A percentile compares a stretch with the other conserved stretches of the same genome.
Conservation (phyloP, 1,140 invertebrate genomes). For the Meteorus sp. region DNA sequence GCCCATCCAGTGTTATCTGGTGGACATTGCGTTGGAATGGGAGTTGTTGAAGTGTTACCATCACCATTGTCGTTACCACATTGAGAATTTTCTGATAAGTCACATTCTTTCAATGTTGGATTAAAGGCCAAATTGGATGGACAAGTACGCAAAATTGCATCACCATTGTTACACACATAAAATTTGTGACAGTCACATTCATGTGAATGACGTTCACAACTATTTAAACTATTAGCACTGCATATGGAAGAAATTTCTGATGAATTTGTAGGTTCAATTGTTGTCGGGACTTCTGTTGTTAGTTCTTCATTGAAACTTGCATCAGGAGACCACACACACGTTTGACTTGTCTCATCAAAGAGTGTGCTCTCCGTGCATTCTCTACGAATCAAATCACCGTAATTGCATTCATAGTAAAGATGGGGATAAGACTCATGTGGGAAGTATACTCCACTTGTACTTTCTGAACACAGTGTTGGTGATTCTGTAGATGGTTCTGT, state of each 20-base stretch:
- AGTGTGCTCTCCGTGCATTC: conserved; percentile 53
- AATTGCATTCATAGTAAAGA: conserved; percentile 61
- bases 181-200: conserved; percentile 39
- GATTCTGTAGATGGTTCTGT: background rate
- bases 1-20: background rate
- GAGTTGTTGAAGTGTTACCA: no score
- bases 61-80: conserved; percentile 14
- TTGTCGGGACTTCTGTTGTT: background rate
- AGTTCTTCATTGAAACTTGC: no score
- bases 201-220: conserved; percentile 15
- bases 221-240: conserved; percentile 9
- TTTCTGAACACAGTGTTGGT: background rate
- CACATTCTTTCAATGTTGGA: conserved; percentile 38
- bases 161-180: conserved; percentile 42
- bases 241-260: background rate
- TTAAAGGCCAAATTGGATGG: conserved; percentile 43
- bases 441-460: background rate
- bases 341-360: conserved; percentile 58
- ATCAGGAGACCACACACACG: conserved; percentile 46
- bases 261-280: background rate
- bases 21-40: conserved; percentile 23
- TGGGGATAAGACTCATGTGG: conserved; percentile 59
- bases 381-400: conserved; percentile 54
- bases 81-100: conserved; percentile 31
- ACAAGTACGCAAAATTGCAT: conserved; percentile 35